These are phyloP conservation scores for Acleris emargana DNA, from an alignment of 2,888 invertebrate species.

Conservation along the genomic window DNA sequence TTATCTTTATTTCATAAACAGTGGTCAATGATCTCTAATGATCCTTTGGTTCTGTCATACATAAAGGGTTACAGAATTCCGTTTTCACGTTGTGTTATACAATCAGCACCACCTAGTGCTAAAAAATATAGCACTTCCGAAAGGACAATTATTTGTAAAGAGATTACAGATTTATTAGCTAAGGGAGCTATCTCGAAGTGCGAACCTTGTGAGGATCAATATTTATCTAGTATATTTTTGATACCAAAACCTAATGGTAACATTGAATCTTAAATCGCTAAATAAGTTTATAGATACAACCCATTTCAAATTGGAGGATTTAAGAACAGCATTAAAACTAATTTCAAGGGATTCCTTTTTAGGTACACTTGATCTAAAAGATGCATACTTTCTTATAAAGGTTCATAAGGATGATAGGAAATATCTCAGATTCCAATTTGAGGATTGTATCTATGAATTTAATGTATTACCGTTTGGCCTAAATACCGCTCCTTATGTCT, in stretches of 20 bases:
- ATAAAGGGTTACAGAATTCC: neutral
- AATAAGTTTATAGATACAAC: neutral
- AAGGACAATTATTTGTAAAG: neutral
- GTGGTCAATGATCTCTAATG: neutral
- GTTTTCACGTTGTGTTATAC: neutral
- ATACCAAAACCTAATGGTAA: conserved; percentile 2
- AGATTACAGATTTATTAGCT: neutral
- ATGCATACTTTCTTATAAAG: neutral
- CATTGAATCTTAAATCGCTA: neutral
- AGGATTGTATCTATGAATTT: conserved; percentile 3
- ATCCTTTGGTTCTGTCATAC: neutral
- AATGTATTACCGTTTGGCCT: conserved; percentile 9
- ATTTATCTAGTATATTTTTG: neutral
- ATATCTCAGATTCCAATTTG: conserved; percentile 3
- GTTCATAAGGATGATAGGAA: neutral
- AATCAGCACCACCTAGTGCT: neutral
- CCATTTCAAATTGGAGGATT: neutral
- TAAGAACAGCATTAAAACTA: neutral
- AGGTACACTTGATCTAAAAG: neutral
- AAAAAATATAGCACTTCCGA: neutral
- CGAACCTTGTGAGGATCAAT: neutral
- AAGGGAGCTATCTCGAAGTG: conserved; percentile 1
- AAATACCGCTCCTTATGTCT: conserved; percentile 6
- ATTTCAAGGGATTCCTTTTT: neutral
- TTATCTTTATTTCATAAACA: neutral